These are phyloP conservation scores for Ellobium chinense DNA, from an alignment of 2,888 invertebrate species.

Conservation along the genomic window DNA sequence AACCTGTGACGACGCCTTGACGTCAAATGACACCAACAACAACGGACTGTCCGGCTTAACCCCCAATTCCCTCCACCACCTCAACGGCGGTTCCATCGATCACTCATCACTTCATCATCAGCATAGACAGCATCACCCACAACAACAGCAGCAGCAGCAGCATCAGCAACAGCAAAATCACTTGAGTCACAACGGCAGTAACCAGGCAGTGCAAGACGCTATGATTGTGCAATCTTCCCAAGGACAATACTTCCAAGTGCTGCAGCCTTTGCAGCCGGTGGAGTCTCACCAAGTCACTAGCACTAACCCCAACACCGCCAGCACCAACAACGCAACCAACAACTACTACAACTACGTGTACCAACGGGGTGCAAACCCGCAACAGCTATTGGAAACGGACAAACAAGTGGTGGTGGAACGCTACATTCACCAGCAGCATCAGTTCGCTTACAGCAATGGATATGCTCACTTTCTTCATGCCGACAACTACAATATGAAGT, in stretches of 20 bases:
- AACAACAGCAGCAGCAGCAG: background rate
- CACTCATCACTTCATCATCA: background rate
- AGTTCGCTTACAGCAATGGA: slow-evolving; percentile 44
- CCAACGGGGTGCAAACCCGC: background rate
- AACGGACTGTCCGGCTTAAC: background rate
- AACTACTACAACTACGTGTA: slow-evolving; percentile 25
- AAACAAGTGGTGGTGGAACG: slow-evolving; percentile 58
- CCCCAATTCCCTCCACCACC: background rate
- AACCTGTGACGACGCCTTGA: slow-evolving; percentile 18
- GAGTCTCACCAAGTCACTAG: slow-evolving; percentile 15
- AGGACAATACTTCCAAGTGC: slow-evolving; percentile 84
- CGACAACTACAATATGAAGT: slow-evolving; percentile 53
- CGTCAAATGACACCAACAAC: background rate
- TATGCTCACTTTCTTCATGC: slow-evolving; percentile 42
- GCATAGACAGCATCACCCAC: background rate
- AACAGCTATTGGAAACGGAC: slow-evolving; percentile 17
- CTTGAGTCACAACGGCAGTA: background rate
- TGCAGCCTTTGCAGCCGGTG: slow-evolving; percentile 48
- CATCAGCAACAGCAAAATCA: slow-evolving; percentile 13
- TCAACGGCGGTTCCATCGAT: background rate
- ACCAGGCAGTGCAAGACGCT: slow-evolving; percentile 58
- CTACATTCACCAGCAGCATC: slow-evolving; percentile 64
- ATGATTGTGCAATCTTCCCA: slow-evolving; percentile 91
- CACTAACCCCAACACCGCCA: slow-evolving; percentile 8
- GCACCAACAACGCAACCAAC: slow-evolving; percentile 1